These are phyloP conservation scores for Damaliscus lunatus DNA, from an alignment of 2,113 vertebrate genomes.

Conservation along the genomic window DNA sequence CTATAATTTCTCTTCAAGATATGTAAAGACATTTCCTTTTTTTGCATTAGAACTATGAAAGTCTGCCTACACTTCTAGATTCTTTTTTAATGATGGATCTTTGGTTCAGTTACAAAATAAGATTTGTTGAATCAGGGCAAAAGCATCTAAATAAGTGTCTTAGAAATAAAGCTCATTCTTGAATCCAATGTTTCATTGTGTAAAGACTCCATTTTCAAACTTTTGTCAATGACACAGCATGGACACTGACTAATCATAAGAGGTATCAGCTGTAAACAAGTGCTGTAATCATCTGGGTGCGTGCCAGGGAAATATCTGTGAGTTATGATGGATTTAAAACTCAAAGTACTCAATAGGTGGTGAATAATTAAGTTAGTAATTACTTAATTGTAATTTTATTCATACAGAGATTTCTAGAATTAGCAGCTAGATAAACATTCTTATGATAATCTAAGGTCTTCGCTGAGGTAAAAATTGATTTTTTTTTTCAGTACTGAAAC, in stretches of 20 bases:
- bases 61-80: neutral
- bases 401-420: constrained; percentile 1
- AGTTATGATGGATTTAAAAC: neutral
- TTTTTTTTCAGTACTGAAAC: neutral
- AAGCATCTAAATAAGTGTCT: neutral
- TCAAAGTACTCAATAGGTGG: neutral
- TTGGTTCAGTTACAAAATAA: constrained; percentile 29
- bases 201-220: neutral
- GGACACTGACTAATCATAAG: neutral
- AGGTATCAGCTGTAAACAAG: neutral
- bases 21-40: neutral
- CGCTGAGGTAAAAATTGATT: constrained; percentile 6
- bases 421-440: neutral
- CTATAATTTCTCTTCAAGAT: neutral
- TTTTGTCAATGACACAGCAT: neutral
- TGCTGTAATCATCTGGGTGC: neutral
- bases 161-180: neutral
- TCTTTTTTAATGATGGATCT: neutral
- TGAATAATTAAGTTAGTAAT: neutral
- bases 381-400: constrained; percentile 28
- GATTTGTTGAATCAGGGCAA: neutral
- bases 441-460: neutral
- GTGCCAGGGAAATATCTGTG: neutral
- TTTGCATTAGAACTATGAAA: neutral
- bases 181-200: neutral